Evolutionary conservation across 2,888 invertebrate genomes (phyloP).

Genomic region (Melipona beecheii): DNA sequence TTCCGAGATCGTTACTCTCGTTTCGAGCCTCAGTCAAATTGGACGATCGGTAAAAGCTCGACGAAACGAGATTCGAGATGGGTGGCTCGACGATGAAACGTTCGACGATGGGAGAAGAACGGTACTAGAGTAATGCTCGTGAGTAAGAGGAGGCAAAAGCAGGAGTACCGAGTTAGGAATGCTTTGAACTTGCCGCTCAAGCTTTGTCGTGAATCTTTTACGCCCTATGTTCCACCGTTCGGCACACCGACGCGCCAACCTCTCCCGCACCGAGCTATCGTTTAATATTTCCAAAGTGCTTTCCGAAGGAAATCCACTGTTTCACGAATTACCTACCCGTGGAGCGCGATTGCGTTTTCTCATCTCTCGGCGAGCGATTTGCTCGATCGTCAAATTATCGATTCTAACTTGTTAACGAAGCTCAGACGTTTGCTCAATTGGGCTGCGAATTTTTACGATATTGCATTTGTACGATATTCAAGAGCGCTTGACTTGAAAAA

Average conservation of each 20-base stretch:
- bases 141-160: conserved; percentile 16
- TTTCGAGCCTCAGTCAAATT: conserved; percentile 51
- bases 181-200: conserved; percentile 80
- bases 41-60: conserved; percentile 23
- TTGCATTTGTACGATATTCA: too few relatives aligned
- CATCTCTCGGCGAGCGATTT: neutral
- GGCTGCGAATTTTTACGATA: too few relatives aligned
- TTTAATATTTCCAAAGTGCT: conserved; percentile 83
- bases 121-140: conserved; percentile 24
- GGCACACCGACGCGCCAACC: neutral
- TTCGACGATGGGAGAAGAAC: neutral
- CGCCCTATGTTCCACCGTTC: conserved; percentile 67
- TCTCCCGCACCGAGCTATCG: conserved; percentile 29
- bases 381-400: neutral
- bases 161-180: conserved; percentile 58
- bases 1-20: conserved; percentile 55
- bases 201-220: conserved; percentile 79
- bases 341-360: neutral
- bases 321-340: conserved; percentile 78
- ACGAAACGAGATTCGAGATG: conserved; percentile 39
- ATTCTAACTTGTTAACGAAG: too few relatives aligned
- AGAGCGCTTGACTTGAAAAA: too few relatives aligned
- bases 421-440: too few relatives aligned
- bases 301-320: conserved; percentile 79
- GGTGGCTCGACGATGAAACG: conserved; percentile 16